Conservation (phyloP, 2,888 invertebrate genomes). For the Dione vanillae region DNA sequence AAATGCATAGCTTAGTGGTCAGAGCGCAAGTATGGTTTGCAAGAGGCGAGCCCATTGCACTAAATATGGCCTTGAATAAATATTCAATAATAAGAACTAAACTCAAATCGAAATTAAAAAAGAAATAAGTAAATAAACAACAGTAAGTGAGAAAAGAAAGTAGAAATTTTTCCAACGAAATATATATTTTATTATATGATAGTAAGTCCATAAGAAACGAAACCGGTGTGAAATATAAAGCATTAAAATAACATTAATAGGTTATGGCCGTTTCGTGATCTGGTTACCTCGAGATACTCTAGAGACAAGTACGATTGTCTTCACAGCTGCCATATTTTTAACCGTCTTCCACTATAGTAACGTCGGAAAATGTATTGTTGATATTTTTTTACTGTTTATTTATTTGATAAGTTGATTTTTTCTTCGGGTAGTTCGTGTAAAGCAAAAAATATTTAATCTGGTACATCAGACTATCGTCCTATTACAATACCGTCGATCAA, state of each 20-base stretch:
- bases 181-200: not conserved
- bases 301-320: conserved; percentile 4
- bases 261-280: conserved; percentile 26
- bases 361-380: not conserved
- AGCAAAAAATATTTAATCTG: too few species aligned
- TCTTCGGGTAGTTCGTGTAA: not conserved
- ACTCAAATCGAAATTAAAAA: too few species aligned
- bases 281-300: conserved; percentile 16
- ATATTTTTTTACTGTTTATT: not conserved
- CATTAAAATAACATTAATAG: conserved; percentile 21
- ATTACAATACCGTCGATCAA: too few species aligned
- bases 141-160: too few species aligned
- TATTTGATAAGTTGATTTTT: too few species aligned
- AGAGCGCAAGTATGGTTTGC: too few species aligned
- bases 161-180: not conserved
- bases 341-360: not conserved
- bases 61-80: too few species aligned
- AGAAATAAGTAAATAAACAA: too few species aligned
- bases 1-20: too few species aligned
- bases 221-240: conserved; percentile 2
- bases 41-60: too few species aligned
- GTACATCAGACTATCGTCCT: too few species aligned
- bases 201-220: not conserved
- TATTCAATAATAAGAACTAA: too few species aligned
- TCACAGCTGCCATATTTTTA: conserved; percentile 14